Evolutionary conservation across 2,797 vertebrate genomes (phyloP).

Genomic region (Rallus crepitans): DNA sequence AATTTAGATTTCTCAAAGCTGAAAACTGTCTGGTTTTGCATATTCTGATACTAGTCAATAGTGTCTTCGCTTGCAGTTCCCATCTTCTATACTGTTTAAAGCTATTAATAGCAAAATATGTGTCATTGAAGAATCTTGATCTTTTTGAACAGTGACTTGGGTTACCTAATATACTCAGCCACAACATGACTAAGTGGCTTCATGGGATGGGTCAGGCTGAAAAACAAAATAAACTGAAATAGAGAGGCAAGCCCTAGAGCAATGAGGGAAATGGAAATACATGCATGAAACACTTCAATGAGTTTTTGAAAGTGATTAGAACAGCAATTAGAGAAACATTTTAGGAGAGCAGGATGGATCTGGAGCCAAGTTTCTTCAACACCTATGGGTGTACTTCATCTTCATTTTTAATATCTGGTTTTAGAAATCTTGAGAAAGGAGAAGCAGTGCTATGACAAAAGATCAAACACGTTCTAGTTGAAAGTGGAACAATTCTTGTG

Average conservation of each 20-base stretch:
- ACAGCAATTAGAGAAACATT: background rate
- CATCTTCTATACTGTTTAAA: background rate
- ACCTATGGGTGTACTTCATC: background rate
- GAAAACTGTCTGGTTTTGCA: background rate
- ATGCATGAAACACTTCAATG: background rate
- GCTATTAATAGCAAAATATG: background rate
- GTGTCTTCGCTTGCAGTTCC: background rate
- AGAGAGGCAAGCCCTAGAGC: background rate
- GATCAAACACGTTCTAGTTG: background rate
- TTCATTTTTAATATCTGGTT: background rate
- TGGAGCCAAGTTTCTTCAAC: background rate
- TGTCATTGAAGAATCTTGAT: background rate
- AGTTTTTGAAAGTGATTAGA: background rate
- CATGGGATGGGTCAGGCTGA: background rate
- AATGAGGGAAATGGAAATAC: background rate
- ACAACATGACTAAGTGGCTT: background rate
- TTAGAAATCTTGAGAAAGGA: constrained; percentile 11
- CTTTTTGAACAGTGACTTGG: background rate
- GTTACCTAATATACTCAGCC: background rate
- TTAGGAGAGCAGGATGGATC: background rate
- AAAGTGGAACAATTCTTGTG: background rate
- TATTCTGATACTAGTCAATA: background rate
- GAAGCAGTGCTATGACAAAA: background rate
- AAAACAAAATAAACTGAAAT: background rate
- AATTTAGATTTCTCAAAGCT: background rate